phyloP scores from a whole-genome alignment of 2,888 invertebrate species.

The Podabrus alpinus region DNA sequence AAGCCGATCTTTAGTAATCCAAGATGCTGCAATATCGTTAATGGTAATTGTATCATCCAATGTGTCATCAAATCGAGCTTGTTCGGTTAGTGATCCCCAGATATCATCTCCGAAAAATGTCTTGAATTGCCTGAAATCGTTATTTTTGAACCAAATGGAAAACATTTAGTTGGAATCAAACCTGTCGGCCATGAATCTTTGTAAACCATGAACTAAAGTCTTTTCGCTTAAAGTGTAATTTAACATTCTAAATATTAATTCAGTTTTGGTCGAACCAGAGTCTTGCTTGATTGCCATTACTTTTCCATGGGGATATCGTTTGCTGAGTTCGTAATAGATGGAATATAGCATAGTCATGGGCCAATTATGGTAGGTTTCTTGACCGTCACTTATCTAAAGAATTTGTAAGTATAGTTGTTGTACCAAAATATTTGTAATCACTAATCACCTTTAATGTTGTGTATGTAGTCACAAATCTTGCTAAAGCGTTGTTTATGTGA shows the following conservation, averaged over 20 bases:
- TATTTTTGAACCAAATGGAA: neutral
- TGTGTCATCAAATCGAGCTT: constrained; percentile 65
- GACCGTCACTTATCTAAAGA: constrained; percentile 67
- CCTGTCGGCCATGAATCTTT: constrained; percentile 70
- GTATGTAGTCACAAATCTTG: constrained; percentile 75
- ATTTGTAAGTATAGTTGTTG: neutral
- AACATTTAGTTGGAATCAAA: constrained; percentile 30
- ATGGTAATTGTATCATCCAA: constrained; percentile 63
- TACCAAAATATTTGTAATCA: constrained; percentile 7
- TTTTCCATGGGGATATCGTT: constrained; percentile 76
- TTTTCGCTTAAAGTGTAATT: constrained; percentile 80
- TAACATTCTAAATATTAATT: constrained; percentile 86
- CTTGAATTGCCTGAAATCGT: constrained; percentile 63
- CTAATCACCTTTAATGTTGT: constrained; percentile 68
- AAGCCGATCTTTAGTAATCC: constrained; percentile 80
- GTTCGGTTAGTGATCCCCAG: constrained; percentile 73
- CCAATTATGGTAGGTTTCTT: constrained; percentile 79
- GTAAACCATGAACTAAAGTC: constrained; percentile 74
- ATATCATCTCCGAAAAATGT: constrained; percentile 81
- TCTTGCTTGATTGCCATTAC: constrained; percentile 77
- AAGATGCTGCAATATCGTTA: constrained; percentile 76
- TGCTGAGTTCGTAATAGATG: constrained; percentile 79
- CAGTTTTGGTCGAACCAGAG: constrained; percentile 74
- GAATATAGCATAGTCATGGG: constrained; percentile 80
- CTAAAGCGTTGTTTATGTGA: constrained; percentile 76